Percentiles rank a stretch among this genome's conserved stretches.
Conservation (phyloP, 2,888 invertebrate species). For the Malacosoma neustria region DNA sequence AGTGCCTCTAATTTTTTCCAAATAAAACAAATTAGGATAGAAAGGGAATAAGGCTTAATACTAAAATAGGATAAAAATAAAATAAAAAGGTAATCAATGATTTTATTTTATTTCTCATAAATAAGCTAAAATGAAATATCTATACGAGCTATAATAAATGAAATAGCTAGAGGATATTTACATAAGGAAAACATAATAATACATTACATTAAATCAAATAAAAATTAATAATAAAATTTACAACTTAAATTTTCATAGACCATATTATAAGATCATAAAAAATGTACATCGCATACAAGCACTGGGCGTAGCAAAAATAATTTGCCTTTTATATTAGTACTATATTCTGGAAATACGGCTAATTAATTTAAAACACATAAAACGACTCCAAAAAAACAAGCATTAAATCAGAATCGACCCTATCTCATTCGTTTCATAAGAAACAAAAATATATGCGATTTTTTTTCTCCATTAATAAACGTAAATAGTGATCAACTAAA, state of each 20-base stretch:
- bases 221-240: conserved; percentile 58
- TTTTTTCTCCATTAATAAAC: no score
- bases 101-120: conserved; percentile 59
- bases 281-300: conserved; percentile 9
- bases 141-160: conserved; percentile 59
- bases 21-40: no score
- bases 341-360: no score
- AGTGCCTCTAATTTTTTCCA: no score
- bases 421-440: no score
- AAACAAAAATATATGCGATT: no score
- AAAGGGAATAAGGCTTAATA: not conserved
- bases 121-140: conserved; percentile 64
- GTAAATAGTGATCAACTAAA: no score
- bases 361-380: no score
- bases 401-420: no score
- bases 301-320: no score
- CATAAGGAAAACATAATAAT: conserved; percentile 53
- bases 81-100: conserved; percentile 46
- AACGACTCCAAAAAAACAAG: no score
- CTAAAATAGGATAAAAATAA: conserved; percentile 25
- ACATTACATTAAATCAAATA: conserved; percentile 29
- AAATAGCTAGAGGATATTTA: conserved; percentile 57
- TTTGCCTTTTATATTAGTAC: no score
- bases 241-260: conserved; percentile 54
- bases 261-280: conserved; percentile 36